Conservation (phyloP, 53 echinoderm and acorn worm genomes). For the Hippasteria phrygiana region DNA sequence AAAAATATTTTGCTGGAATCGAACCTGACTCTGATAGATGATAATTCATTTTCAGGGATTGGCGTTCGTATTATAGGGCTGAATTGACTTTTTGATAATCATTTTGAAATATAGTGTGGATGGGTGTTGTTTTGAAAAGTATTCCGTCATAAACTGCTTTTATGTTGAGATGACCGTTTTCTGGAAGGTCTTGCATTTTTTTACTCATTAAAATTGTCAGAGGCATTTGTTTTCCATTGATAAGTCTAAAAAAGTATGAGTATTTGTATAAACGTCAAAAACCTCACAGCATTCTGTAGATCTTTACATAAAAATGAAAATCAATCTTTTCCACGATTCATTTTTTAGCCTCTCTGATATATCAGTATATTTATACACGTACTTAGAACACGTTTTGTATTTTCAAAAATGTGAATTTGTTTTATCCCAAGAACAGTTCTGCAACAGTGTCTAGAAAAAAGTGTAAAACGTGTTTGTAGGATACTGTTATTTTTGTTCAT, state of each 20-base stretch:
- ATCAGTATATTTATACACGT: conserved; percentile 60
- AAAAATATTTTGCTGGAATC: conserved; percentile 10
- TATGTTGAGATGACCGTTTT: neutral
- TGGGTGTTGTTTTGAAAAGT: neutral
- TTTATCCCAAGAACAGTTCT: conserved; percentile 1
- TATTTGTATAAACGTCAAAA: neutral
- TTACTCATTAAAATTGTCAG: conserved; percentile 22
- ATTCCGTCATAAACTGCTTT: neutral
- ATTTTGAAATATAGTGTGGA: neutral
- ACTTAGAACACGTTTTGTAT: conserved; percentile 6
- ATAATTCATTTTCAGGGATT: neutral
- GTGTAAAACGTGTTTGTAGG: neutral
- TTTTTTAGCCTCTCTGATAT: conserved; percentile 49
- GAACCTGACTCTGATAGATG: neutral
- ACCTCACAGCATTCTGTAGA: conserved; percentile 59
- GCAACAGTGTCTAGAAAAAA: neutral
- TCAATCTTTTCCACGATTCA: neutral
- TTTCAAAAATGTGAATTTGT: conserved; percentile 32
- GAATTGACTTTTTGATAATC: neutral
- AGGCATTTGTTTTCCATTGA: conserved; percentile 39
- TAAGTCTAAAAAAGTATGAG: conserved; percentile 14
- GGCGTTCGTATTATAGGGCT: neutral
- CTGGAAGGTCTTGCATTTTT: neutral
- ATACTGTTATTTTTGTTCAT: no score
- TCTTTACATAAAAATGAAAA: conserved; percentile 25